Conservation (phyloP, 2,888 invertebrate species). For the Mesochorus sp. region DNA sequence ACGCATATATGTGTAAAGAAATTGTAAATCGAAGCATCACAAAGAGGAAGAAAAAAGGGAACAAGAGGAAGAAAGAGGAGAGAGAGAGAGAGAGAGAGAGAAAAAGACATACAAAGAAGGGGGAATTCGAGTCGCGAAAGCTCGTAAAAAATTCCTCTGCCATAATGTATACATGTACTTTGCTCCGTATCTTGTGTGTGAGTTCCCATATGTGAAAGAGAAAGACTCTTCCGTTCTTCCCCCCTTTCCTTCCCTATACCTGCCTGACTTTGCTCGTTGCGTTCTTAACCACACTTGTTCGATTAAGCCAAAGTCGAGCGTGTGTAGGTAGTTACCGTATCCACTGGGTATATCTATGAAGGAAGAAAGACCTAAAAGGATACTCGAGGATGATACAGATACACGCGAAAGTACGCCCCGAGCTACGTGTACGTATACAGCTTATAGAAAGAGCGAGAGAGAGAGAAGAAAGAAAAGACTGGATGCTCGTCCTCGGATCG, state of each 20-base stretch:
- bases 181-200: not conserved
- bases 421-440: conserved; percentile 16
- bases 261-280: not conserved
- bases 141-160: conserved; percentile 5
- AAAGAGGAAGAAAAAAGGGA: not conserved
- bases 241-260: not conserved
- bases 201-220: not conserved
- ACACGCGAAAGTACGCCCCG: conserved; percentile 15
- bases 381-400: conserved; percentile 35
- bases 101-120: not conserved
- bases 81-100: not conserved
- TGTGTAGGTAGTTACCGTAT: conserved; percentile 11
- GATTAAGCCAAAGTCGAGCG: conserved; percentile 42
- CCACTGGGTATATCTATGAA: conserved; percentile 5
- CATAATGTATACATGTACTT: not conserved
- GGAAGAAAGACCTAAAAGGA: not conserved
- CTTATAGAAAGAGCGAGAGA: conserved; percentile 17
- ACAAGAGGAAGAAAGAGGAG: not conserved
- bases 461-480: conserved; percentile 7
- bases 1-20: not conserved
- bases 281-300: conserved; percentile 44
- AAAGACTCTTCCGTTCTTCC: not conserved
- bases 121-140: not conserved
- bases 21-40: not conserved
- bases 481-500: conserved; percentile 36